Base-by-base conservation (phyloP, 2,797 vertebrate species). In the Spondyliosoma cantharus region DNA sequence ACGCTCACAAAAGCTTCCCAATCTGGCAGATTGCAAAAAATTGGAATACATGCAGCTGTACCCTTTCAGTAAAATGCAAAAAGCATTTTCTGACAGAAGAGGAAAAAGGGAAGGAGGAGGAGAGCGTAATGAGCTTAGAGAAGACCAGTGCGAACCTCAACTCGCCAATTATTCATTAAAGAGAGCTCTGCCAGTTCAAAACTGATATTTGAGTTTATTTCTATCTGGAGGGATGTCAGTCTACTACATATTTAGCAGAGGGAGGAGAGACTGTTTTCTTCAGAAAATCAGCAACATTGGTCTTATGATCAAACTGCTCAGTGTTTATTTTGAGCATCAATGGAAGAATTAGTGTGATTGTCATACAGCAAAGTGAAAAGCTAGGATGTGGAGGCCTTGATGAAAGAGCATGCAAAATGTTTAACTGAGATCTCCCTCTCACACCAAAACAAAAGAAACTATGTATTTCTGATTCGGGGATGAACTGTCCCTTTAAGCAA, bases 81-180 rank as follows among this genome's bases (percentile, higher is more conserved):
- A 53, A 37, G 13, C 4, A 24, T 8, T 27, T 16, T 62, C 58
- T 58, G 29, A 57, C 22, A 24, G 22, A 22, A 3, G 14, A 29
- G 9, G 16, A 57, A 73, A 42, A 48, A 32, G 19, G 16, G 3
- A 14, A 50, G 48, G 52, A 54, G 52, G 43, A 52, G 16, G 64
- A 77, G 64, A 66, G 50, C 0, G 0, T 24, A 20, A 46, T 3
- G 13, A 80, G 67, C 25, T 1, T 1, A 13, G 45, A 24, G 20
- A 71, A 67, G 45, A 74, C 22, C 37, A 43, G 49, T 45, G 20
- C 16, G 37, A 76, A 50, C 14, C 25, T 61, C 37, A 59, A 60
- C 57, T 37, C 68, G 22, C 5, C 27, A 62, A 60, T 63, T 63
- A 70, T 77, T 66, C 14, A 74, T 65, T 57, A 61, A 56, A 73